Percentiles rank a stretch among this genome's conserved stretches.
These are phyloP conservation scores for Catharus bicknelli DNA, from an alignment of 2,113 vertebrate species.

Conservation along the genomic window DNA sequence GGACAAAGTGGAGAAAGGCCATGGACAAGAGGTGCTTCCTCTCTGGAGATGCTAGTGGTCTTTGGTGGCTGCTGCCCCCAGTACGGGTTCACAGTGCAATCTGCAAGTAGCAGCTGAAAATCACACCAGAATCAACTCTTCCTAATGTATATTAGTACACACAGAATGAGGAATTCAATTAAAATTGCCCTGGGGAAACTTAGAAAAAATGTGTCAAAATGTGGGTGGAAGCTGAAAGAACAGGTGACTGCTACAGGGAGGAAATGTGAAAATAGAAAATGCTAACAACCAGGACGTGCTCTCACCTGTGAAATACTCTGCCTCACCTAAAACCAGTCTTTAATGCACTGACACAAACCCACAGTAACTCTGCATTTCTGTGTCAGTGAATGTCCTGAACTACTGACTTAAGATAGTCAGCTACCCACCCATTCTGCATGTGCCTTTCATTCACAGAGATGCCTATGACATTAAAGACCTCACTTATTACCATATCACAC, in stretches of 20 bases:
- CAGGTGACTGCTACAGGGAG: not conserved
- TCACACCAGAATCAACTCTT: not conserved
- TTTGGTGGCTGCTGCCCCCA: not conserved
- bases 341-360: not conserved
- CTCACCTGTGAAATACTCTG: not conserved
- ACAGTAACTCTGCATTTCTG: not conserved
- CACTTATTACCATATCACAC: not conserved
- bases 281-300: not conserved
- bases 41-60: not conserved
- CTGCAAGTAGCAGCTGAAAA: not conserved
- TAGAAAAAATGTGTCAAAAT: not conserved
- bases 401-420: not conserved
- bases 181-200: not conserved
- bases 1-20: not conserved
- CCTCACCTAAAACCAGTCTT: not conserved
- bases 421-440: not conserved
- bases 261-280: not conserved
- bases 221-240: not conserved
- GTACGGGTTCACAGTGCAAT: fast-evolving
- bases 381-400: not conserved
- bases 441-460: not conserved
- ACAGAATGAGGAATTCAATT: not conserved
- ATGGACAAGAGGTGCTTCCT: not conserved
- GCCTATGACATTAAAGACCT: not conserved
- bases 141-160: not conserved